Base-by-base conservation (phyloP, 2,797 vertebrate genomes). In the Megaceryle alcyon region DNA sequence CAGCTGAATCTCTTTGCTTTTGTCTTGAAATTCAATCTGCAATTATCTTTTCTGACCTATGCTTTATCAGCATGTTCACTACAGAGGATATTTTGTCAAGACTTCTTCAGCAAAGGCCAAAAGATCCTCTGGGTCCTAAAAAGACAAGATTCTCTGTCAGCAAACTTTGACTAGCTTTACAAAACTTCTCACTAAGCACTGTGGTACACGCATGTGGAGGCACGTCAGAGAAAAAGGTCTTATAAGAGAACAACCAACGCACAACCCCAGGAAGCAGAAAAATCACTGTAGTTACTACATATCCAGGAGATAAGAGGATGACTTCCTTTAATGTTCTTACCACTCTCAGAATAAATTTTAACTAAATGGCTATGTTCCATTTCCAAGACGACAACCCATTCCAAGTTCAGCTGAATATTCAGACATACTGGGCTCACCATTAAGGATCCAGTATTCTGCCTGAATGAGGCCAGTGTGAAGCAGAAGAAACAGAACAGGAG, bases 401-500 rank as follows among this genome's bases (percentile, higher is more conserved):
- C 53, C 25, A 60, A 86, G 69, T 33, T 81, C 48, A 87, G 44
- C 8, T 41, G 57, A 70, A 73, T 5, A 4, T 25, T 60, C 56
- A 51, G 6, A 77, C 14, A 33, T n/a, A 65, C 26, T 65, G 61
- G 26, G 33, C 28, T 41, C 53, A 65, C 26, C 71, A 53, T 7
- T 25, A 65, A 60, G 33, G 39, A 73, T 29, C 29, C 65, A 53
- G 41, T 35, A 44, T 5, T 56, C 41, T 46, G 49, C 16, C 72
- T 61, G 28, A 91, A 69, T 0, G 1, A 0, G 2, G 79, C 26
- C 68, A 68, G 15, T 0, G 6, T 20, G 16, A 78, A 48, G 23
- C 35, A 59, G 70, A 61, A 69, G 35, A 65, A 85, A 66, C 0
- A 76, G 15, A 85, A 66, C 0, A 76, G 16, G 6, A 44, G 3